phyloP scores from a whole-genome alignment of 2,797 vertebrate genomes.

The Furcifer pardalis region DNA sequence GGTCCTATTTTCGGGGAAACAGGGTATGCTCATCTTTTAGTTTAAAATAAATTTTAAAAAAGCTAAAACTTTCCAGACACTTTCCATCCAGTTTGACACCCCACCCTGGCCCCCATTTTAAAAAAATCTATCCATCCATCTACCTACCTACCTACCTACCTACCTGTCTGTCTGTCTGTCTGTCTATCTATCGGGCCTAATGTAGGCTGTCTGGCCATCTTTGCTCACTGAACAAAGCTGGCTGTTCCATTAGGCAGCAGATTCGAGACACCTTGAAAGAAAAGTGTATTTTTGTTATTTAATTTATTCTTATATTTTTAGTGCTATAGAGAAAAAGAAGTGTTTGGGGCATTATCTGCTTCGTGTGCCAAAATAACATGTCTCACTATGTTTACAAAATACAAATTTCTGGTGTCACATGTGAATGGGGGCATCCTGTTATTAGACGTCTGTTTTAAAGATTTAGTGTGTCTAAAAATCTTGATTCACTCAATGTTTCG shows the following conservation, averaged over 20 bases:
- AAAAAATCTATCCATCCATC: no score
- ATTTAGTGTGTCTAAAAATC: neutral
- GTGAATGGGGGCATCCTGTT: neutral
- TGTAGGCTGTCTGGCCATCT: no score
- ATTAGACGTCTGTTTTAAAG: neutral
- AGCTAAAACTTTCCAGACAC: neutral
- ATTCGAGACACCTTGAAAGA: no score
- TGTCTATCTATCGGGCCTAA: no score
- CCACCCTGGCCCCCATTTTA: no score
- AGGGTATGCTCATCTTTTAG: conserved; percentile 27
- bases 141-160: no score
- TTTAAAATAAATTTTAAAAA: neutral
- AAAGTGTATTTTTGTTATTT: neutral
- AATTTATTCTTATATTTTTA: neutral
- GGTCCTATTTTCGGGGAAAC: no score
- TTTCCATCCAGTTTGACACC: neutral
- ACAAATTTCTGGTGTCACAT: neutral
- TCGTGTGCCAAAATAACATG: neutral
- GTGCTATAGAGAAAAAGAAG: neutral
- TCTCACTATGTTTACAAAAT: neutral
- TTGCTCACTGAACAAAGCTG: neutral
- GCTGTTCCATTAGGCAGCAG: no score
- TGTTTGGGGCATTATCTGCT: neutral
- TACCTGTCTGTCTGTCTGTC: no score
- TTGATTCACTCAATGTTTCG: conserved; percentile 14